phyloP scores from a whole-genome alignment of 2,113 vertebrate genomes.

The Chionis minor region DNA sequence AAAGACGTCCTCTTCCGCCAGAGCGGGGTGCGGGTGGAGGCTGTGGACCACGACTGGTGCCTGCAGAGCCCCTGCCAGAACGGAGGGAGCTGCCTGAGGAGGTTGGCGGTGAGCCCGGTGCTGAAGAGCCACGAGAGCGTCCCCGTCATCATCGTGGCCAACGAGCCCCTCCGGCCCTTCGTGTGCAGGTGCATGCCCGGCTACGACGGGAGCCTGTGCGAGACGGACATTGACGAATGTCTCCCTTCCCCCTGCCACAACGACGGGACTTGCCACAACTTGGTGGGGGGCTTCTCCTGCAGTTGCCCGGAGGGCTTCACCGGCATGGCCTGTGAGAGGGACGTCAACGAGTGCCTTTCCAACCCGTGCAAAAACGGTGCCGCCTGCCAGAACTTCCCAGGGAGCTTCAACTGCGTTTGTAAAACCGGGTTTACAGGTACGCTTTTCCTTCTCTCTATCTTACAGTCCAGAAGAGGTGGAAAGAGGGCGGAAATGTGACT shows the following conservation, averaged over 20 bases:
- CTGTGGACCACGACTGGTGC: slow-evolving; percentile 92
- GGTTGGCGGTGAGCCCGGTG: slow-evolving; percentile 79
- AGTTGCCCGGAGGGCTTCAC: slow-evolving; percentile 92
- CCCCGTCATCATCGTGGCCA: slow-evolving; percentile 88
- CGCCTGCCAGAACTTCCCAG: slow-evolving; percentile 94
- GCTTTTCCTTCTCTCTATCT: neutral
- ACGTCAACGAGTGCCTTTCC: slow-evolving; percentile 93
- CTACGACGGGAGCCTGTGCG: slow-evolving; percentile 85
- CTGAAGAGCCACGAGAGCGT: slow-evolving; percentile 83
- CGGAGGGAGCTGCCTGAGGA: slow-evolving; percentile 88
- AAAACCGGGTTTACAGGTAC: slow-evolving; percentile 94
- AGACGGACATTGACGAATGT: slow-evolving; percentile 91
- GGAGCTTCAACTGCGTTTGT: slow-evolving; percentile 93
- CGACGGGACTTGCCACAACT: slow-evolving; percentile 91
- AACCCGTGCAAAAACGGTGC: slow-evolving; percentile 92
- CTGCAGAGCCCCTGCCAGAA: slow-evolving; percentile 90
- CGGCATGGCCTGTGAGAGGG: slow-evolving; percentile 93
- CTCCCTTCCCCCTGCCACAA: slow-evolving; percentile 94
- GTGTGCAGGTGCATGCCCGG: slow-evolving; percentile 90
- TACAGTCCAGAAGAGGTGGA: neutral
- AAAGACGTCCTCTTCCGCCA: slow-evolving; percentile 89
- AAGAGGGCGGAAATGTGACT: neutral
- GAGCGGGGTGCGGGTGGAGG: slow-evolving; percentile 89
- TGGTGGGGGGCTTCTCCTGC: slow-evolving; percentile 94
- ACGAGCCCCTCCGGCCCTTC: slow-evolving; percentile 86